phyloP scores from a whole-genome alignment of 2,888 invertebrate species.

The Brachycybe producta region DNA sequence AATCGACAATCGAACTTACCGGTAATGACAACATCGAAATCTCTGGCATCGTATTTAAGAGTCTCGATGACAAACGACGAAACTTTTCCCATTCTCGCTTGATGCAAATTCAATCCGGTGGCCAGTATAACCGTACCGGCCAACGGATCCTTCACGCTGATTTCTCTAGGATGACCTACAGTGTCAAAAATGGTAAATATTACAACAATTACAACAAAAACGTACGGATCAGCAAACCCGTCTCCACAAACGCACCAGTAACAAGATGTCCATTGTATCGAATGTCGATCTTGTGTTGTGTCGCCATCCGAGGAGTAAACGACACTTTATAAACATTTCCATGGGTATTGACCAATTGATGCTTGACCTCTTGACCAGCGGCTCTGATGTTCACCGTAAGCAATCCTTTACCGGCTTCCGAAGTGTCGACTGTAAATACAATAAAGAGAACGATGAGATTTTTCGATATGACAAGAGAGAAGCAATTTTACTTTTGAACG shows the following conservation, averaged over 20 bases:
- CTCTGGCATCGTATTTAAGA: constrained; percentile 57
- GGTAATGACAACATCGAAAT: constrained; percentile 81
- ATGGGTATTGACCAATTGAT: constrained; percentile 57
- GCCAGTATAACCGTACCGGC: constrained; percentile 61
- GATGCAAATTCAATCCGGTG: constrained; percentile 69
- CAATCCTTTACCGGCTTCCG: constrained; percentile 71
- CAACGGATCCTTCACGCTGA: constrained; percentile 47
- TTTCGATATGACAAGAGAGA: background rate
- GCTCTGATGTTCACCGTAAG: constrained; percentile 66
- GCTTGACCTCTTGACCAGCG: constrained; percentile 66
- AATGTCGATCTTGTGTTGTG: constrained; percentile 73
- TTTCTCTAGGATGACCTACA: constrained; percentile 45
- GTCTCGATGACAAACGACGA: constrained; percentile 83
- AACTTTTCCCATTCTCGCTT: constrained; percentile 65
- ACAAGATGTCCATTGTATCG: constrained; percentile 62
- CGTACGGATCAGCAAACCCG: background rate
- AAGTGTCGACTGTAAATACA: constrained; percentile 48
- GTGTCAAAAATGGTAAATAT: too few species aligned
- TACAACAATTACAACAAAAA: too few species aligned
- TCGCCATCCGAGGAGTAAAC: constrained; percentile 74
- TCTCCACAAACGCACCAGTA: background rate
- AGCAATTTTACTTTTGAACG: constrained; percentile 31
- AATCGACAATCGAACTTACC: constrained; percentile 34
- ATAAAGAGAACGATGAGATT: background rate
- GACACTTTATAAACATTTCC: constrained; percentile 66